These are phyloP conservation scores for Delphinapterus leucas DNA, from an alignment of 2,113 vertebrate genomes.

Conservation along the genomic window DNA sequence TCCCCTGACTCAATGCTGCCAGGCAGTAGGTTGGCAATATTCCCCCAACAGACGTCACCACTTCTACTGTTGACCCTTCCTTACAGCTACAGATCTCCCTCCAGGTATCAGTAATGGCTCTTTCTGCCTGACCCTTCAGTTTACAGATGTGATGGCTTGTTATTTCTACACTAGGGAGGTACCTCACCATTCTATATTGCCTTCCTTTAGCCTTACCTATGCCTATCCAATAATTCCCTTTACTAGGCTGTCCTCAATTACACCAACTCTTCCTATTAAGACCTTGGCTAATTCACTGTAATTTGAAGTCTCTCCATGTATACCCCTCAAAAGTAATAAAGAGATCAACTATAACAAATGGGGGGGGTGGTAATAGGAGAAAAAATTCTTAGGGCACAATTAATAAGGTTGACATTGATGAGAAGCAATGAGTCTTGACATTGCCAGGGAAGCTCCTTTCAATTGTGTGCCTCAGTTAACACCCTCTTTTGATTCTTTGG, in stretches of 20 bases:
- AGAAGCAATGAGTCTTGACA: neutral
- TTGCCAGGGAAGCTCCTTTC: neutral
- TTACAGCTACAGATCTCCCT: neutral
- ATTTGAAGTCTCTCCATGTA: neutral
- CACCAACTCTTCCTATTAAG: neutral
- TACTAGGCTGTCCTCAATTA: neutral
- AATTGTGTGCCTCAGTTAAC: neutral
- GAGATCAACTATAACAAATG: neutral
- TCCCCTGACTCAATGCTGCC: neutral
- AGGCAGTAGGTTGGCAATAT: neutral
- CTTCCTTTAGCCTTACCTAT: neutral
- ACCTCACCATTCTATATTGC: neutral
- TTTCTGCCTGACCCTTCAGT: neutral
- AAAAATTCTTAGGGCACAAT: neutral
- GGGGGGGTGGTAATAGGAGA: neutral
- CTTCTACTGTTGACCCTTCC: neutral
- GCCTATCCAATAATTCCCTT: neutral
- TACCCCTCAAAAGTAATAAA: conserved; percentile 2
- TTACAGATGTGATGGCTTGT: neutral
- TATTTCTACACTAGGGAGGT: neutral
- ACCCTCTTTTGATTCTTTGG: neutral
- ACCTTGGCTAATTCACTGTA: neutral
- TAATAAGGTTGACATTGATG: neutral
- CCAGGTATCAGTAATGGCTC: neutral
- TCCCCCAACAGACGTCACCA: neutral